Evolutionary conservation across 2,113 vertebrate species (phyloP), one percentile per base, ranked within the genome.

Genomic region (Callipepla californica): DNA sequence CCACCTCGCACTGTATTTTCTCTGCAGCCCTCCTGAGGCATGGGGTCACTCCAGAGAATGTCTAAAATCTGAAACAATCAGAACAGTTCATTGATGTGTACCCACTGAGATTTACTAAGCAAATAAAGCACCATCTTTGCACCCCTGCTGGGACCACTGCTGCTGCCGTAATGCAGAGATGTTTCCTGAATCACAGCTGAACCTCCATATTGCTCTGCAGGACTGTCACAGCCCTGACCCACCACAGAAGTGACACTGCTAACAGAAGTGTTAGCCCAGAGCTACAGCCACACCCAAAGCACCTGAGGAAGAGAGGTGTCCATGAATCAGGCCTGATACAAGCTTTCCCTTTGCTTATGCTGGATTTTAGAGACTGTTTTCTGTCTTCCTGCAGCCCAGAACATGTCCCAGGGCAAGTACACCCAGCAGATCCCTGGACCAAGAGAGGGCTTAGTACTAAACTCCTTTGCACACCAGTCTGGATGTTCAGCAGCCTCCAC

Each of bases 31-130:
- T 98, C 98, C 94, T 98, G 98, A 44, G 98, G 76, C 98, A 98
- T 98, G 8, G 99, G 99, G 42, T 99, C 99, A 3, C 99, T 99
- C 99, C 99, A 99, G 68, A 99, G 92, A 45, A 99, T 63, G 61
- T 99, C 98, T 34, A 99, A 97, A 36, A 99, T 95, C 99, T 99
- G 80, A 28, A 85, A 65, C 32, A 47, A 47, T 76, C 42, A 11
- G 48, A 38, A 68, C 58, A 36, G 17, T 30, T 48, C 18, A 1
- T 36, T 47, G n/a, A 62, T n/a, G 38, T 1, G 7, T 26, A 47
- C 11, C 50, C 8, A 10, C 38, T 22, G 13, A 44, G 23, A 6
- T 57, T 76, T n/a, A 25, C 44, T 28, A 38, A 70, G 59, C 15
- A 82, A 61, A 48, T 21, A 48, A 7, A 85, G 62, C 20, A 59